Conservation (phyloP, 2,888 invertebrate genomes). For the Apamea epomidion region DNA sequence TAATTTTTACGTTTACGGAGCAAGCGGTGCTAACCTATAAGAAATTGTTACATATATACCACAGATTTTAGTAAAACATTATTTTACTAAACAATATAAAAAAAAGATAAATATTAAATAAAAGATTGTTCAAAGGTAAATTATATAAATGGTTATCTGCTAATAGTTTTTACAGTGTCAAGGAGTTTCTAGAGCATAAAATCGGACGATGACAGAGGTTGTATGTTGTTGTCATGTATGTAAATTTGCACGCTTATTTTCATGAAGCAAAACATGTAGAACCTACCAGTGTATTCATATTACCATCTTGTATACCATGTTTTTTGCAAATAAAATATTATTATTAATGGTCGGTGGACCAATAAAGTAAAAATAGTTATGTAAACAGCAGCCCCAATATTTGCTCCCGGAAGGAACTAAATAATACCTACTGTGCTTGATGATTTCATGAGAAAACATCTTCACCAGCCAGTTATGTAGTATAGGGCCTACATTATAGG, state of each 20-base stretch:
- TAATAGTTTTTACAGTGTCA: too few relatives aligned
- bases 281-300: too few relatives aligned
- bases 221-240: too few relatives aligned
- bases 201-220: too few relatives aligned
- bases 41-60: neutral
- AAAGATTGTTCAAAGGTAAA: too few relatives aligned
- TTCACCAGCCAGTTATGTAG: neutral
- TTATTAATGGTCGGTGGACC: neutral
- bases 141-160: too few relatives aligned
- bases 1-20: neutral
- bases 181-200: too few relatives aligned
- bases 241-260: too few relatives aligned
- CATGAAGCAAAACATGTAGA: too few relatives aligned
- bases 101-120: too few relatives aligned
- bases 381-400: neutral
- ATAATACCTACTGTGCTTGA: neutral
- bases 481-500: neutral
- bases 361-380: neutral
- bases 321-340: too few relatives aligned
- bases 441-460: neutral
- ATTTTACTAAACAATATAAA: neutral
- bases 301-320: too few relatives aligned
- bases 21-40: neutral
- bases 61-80: neutral
- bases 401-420: neutral